phyloP scores from a whole-genome alignment of 2,888 invertebrate species.

The Trachelus iudaicus region DNA sequence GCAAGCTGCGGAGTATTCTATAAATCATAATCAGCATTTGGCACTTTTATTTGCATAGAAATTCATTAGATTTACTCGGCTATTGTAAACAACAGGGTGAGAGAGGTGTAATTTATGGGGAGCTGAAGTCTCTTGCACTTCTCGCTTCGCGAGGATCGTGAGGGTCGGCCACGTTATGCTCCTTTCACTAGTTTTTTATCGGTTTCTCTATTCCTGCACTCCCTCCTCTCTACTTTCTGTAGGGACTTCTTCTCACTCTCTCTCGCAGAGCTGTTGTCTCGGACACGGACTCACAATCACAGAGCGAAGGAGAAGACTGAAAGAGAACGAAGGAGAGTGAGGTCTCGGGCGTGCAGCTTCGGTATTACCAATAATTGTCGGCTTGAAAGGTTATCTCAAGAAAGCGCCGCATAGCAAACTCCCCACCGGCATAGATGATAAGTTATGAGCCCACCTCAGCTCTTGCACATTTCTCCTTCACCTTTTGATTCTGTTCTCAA shows the following conservation, averaged over 20 bases:
- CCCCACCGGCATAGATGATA: slow-evolving; percentile 44
- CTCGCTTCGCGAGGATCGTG: slow-evolving; percentile 13
- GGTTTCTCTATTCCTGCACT: background rate
- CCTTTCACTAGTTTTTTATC: background rate
- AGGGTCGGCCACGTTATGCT: slow-evolving; percentile 7
- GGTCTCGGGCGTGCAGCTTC: slow-evolving; percentile 48
- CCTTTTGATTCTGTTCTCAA: background rate
- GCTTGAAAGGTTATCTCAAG: slow-evolving; percentile 61
- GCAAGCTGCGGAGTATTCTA: background rate
- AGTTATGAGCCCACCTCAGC: slow-evolving; percentile 44
- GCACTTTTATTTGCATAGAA: slow-evolving; percentile 55
- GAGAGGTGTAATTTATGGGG: slow-evolving; percentile 19
- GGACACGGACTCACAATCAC: background rate
- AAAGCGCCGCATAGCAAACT: slow-evolving; percentile 51
- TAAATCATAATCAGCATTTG: background rate
- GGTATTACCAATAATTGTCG: slow-evolving; percentile 64
- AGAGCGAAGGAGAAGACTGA: background rate
- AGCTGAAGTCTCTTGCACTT: slow-evolving; percentile 12
- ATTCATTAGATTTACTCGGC: slow-evolving; percentile 52
- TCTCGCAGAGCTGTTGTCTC: background rate
- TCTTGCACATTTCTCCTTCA: background rate
- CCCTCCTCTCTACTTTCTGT: background rate
- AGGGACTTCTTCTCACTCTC: background rate
- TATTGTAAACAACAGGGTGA: slow-evolving; percentile 52
- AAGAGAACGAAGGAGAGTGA: background rate